Evolutionary conservation across 2,113 vertebrate genomes (phyloP), one percentile per base, ranked within the genome.

Genomic region (Dicentrarchus labrax): DNA sequence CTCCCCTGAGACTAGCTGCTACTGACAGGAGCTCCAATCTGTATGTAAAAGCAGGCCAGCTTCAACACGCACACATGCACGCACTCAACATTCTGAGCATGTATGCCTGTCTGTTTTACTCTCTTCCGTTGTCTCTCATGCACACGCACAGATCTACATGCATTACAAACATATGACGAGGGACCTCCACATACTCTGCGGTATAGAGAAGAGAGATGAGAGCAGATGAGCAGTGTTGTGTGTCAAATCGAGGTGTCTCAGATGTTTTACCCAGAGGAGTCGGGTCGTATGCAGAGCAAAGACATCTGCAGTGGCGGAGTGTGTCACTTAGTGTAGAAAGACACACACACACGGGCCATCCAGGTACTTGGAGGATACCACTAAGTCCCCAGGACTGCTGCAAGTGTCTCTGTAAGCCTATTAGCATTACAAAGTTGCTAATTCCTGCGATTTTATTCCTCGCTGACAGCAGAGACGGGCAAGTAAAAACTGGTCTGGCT

Each of bases 201-300:
- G 61, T 59, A 59, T 17, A 41, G 10, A 30, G 30, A 30, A 30
- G 24, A 83, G 51, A 53, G 71, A 61, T 16, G 69, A 39, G 76
- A 84, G 78, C 53, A 84, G 70, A 80, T 56, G 77, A 89, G 76
- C 72, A 12, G 74, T 1, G 56, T 22, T 2, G 21, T 7, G 73
- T 82, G 77, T 89, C 80, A 88, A 83, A 87, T 86, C 4, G 67
- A 86, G 80, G 89, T 89, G 88, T 91, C 87, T 84, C 53, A 72
- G 83, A 78, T 65, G 68, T 61, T 79, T n/a, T 71, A 72, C 81
- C 89, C 84, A 0, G 7, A 80, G 86, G 89, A 76, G 43, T 51
- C 69, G 47, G 53, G 72, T 68, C 16, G 22, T 74, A 73, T 48
- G 85, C 72, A 19, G 70, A 91, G 76, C 43, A 7, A 57, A 88